Base-by-base conservation (phyloP, 2,888 invertebrate species). In the Drosophila neutralis region DNA sequence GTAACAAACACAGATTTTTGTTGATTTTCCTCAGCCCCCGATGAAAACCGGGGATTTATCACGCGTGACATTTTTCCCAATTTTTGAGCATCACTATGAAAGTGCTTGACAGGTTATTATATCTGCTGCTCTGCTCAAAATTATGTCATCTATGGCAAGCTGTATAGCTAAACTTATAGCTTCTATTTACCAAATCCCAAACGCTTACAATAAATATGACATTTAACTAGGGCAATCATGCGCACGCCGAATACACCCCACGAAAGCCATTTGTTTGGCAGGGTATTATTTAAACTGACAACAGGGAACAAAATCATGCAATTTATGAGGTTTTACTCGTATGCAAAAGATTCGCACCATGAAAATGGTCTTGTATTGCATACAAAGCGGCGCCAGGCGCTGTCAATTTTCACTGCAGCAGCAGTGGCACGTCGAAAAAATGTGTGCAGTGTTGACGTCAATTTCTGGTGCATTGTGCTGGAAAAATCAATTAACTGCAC, bases 401-500 rank as follows among this genome's bases (percentile, higher is more conserved):
- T 75, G 82, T 76, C 79, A 76, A 79, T 65, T 76, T 78, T 67
- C 62, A 21, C 42, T 2, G 42, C 42, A 42, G 13, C 45, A 45
- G 54, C 64, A 69, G 59, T 62, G 57, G 64, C 70, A 53, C 54
- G 57, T 78, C 79, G 75, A 63, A 24, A 52, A 40, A 49, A 38
- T 36, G 54, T 35, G 42, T 11, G 29, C 38, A 29, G 64, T 15
- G 71, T 63, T 59, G 63, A 66, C 73, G 48, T 68, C 68, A 70
- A 83, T 60, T 69, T 74, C 61, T 57, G 68, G 62, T 69, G 84
- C 78, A 86, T 86, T 86, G 87, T 79, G 78, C 78, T 87, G 82
- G 85, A 76, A 89, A 87, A 89, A 87, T 89, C 89, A 87, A 87
- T 89, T 89, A 89, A 87, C 86, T 75, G 74, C 81, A 87, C 89